Base-by-base conservation (phyloP, 2,888 invertebrate genomes). In the Bombylius major region DNA sequence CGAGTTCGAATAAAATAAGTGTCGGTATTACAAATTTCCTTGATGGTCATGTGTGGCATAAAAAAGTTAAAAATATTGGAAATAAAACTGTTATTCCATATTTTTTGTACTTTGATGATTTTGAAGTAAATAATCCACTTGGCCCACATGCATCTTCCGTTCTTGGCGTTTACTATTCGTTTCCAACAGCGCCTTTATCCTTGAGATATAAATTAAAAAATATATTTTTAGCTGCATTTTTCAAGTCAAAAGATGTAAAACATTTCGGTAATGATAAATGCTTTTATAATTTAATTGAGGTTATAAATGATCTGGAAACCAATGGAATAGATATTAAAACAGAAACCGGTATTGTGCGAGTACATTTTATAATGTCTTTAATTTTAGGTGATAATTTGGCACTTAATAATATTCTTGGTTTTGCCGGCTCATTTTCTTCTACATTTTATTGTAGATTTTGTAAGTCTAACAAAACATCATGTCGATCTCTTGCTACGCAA, bases 71-170 rank as follows among this genome's bases (percentile, higher is more conserved):
- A 45, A 47, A 52, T 47, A n/a, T 39, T 34, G 42, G 12, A 12
- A 44, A 4, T 5, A 36, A 44, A 14, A 39, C 52, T 32, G 48
- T 49, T 44, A 46, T 56, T 49, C 56, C 56, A 9, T 52, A 45
- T 44, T 44, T 56, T 44, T 23, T 56, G 7, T 52, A 56, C 42
- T 23, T 49, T n/a, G 56, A 56, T 50, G 59, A 59, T 36, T 59
- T 47, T 50, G 54, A 55, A n/a, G 54, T 59, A 4, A 59, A 59
- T 33, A 59, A 59, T 55, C 36, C 53, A 4, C 39, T 59, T 12
- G 58, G 58, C 44, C 48, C 54, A 39, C 53, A 53, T 32, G n/a
- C 47, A 33, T 46, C 46, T 7, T 46, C 36, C 11, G 46, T 47
- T 31, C 36, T 46, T 36, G 47, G 13, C 11, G 34, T 47, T 8